These are phyloP conservation scores for Lucilia sericata DNA, from an alignment of 1,140 invertebrate genomes.

Conservation along the genomic window DNA sequence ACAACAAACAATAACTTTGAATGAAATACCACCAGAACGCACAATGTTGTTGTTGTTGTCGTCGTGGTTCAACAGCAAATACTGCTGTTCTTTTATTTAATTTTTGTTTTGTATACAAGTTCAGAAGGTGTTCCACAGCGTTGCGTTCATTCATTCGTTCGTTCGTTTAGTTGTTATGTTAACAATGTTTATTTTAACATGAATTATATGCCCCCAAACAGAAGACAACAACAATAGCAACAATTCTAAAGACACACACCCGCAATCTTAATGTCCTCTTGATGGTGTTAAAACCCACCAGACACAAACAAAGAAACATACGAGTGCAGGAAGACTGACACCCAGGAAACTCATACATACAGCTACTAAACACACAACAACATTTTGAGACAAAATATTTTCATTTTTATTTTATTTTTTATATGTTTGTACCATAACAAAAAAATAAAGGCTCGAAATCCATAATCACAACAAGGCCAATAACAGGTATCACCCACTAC, in stretches of 20 bases:
- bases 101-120: no score
- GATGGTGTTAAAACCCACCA: neutral
- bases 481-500: neutral
- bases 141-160: neutral
- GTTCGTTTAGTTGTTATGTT: slow-evolving; percentile 19
- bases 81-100: neutral
- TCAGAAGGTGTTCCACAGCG: neutral
- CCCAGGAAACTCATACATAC: neutral
- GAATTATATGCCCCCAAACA: slow-evolving; percentile 31
- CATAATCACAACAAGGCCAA: slow-evolving; percentile 28
- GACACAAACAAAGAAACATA: neutral
- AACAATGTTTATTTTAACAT: slow-evolving; percentile 23
- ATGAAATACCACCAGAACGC: slow-evolving; percentile 2
- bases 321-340: no score
- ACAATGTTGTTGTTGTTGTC: neutral
- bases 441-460: slow-evolving; percentile 3
- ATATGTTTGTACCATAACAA: neutral
- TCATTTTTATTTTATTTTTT: neutral
- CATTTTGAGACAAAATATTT: neutral
- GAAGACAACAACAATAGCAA: neutral
- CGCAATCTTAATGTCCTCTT: slow-evolving; percentile 39
- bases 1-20: neutral
- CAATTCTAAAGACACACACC: slow-evolving; percentile 35
- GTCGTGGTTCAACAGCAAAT: neutral
- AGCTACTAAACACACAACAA: neutral